Evolutionary conservation across 1,140 invertebrate genomes (phyloP).

Genomic region (Drosophila rufa): DNA sequence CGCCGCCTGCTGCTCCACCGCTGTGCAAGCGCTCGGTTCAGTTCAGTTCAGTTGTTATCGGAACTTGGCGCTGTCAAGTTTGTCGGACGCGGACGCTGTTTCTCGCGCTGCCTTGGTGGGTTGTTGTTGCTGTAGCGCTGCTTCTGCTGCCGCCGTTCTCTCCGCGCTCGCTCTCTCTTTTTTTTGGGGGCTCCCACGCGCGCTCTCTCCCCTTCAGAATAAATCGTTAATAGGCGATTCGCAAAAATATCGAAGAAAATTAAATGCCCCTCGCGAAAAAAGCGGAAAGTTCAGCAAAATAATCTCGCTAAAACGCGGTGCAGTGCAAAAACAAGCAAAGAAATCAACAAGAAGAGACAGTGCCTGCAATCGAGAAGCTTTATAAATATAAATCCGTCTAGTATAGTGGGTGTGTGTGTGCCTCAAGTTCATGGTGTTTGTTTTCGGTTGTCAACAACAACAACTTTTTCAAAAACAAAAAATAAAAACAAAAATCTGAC

Average conservation of each 20-base stretch:
- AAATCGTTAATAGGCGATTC: constrained; percentile 50
- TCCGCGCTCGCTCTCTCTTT: constrained; percentile 22
- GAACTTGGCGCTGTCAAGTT: constrained; percentile 69
- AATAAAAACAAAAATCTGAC: constrained; percentile 12
- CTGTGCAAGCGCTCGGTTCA: constrained; percentile 21
- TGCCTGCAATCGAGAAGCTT: constrained; percentile 39
- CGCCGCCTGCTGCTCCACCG: constrained; percentile 29
- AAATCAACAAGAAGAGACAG: constrained; percentile 16
- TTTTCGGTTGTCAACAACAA: constrained; percentile 73
- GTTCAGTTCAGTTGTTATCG: constrained; percentile 68
- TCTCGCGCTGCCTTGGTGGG: constrained; percentile 35
- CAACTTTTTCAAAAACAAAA: constrained; percentile 38
- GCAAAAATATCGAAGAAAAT: constrained; percentile 49
- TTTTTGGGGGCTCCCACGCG: constrained; percentile 54
- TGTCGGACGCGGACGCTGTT: constrained; percentile 55
- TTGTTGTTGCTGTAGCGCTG: constrained; percentile 29
- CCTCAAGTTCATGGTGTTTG: constrained; percentile 72
- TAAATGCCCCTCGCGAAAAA: constrained; percentile 12
- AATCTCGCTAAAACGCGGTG: constrained; percentile 31
- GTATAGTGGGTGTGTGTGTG: constrained; percentile 20
- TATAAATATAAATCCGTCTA: constrained; percentile 31
- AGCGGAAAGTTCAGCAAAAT: constrained; percentile 16
- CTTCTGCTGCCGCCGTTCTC: constrained; percentile 40
- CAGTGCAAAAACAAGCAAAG: constrained; percentile 33
- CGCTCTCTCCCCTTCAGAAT: constrained; percentile 37